Evolutionary conservation across 1,140 invertebrate species (phyloP).

Genomic region (Acromyrmex echinatior): DNA sequence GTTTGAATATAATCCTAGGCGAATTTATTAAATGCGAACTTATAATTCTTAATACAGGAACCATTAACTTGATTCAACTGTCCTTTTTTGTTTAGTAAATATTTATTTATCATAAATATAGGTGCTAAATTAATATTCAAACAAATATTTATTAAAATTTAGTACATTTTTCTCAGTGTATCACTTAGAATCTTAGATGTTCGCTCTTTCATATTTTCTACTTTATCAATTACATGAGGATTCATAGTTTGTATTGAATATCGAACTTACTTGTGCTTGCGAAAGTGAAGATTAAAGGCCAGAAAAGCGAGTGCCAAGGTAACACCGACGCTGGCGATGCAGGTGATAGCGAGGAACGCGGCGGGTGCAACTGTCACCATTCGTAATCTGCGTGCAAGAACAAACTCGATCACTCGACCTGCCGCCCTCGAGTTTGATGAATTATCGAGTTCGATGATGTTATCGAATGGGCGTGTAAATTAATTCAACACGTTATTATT

Average conservation of each 20-base stretch:
- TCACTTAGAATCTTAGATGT: not conserved
- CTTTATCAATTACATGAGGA: not conserved
- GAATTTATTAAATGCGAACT: too few relatives aligned
- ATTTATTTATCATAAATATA: too few relatives aligned
- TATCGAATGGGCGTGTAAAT: conserved; percentile 38
- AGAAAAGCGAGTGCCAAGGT: conserved; percentile 92
- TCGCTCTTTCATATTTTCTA: not conserved
- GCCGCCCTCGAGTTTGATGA: conserved; percentile 1
- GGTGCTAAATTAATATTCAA: too few relatives aligned
- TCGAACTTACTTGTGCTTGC: conserved; percentile 92
- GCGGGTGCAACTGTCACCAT: conserved; percentile 92
- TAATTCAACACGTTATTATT: conserved; percentile 41
- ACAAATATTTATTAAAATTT: too few relatives aligned
- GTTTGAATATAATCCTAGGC: too few relatives aligned
- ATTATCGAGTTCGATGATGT: conserved; percentile 10
- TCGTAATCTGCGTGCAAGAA: conserved; percentile 88
- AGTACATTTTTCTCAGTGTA: too few relatives aligned
- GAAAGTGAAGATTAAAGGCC: conserved; percentile 95
- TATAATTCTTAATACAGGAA: too few relatives aligned
- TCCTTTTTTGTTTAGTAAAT: too few relatives aligned
- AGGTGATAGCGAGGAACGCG: conserved; percentile 90
- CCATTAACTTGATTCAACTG: too few relatives aligned
- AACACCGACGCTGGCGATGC: conserved; percentile 92
- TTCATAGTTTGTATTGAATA: not conserved
- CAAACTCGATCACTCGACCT: conserved; percentile 23